Base-by-base conservation (phyloP, 2,797 vertebrate genomes). In the Carduelis carduelis region DNA sequence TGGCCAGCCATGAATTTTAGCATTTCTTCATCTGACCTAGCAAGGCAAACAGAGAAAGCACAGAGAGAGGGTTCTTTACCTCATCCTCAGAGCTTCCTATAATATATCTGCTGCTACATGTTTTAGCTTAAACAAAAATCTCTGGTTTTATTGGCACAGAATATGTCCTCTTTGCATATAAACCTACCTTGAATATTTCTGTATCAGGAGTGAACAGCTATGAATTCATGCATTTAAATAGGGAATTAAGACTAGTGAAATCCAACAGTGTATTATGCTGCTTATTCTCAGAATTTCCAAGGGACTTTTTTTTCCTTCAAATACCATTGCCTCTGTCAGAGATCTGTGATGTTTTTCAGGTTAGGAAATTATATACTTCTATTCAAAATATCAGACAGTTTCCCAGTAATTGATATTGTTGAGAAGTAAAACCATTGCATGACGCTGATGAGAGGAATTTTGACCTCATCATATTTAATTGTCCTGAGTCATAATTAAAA, bases 11-110 rank as follows among this genome's bases (percentile, higher is more conserved):
- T 98, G 87, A 99, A 99, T 87, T 83, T 98, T 59, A 98, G 49
- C 97, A 98, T 98, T 96, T 99, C 99, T 26, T 98, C 98, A 60
- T 99, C 98, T 9, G 99, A 99, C 96, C 99, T 99, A 94, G 43
- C 93, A 95, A 71, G 17, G 34, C 15, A 79, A 95, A 88, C n/a
- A 76, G 27, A 69, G 9, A 60, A 10, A 83, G 43, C 26, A 46
- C 5, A 13, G 11, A 65, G 20, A 77, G 64, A 61, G 57, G 3
- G 13, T 26, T 85, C 46, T 15, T 39, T 70, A 78, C 3, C 35
- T 37, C 15, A 59, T 55, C 11, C 10, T 28, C 49, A 23, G 24
- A 53, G 43, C 57, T 81, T 70, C 22, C 10, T 69, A 35, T 28
- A 10, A 41, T 49, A 41, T 22, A 83, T 79, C 5, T 69, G 7